Base-by-base conservation (phyloP, 2,113 vertebrate genomes). In the Mystacornis crossleyi region DNA sequence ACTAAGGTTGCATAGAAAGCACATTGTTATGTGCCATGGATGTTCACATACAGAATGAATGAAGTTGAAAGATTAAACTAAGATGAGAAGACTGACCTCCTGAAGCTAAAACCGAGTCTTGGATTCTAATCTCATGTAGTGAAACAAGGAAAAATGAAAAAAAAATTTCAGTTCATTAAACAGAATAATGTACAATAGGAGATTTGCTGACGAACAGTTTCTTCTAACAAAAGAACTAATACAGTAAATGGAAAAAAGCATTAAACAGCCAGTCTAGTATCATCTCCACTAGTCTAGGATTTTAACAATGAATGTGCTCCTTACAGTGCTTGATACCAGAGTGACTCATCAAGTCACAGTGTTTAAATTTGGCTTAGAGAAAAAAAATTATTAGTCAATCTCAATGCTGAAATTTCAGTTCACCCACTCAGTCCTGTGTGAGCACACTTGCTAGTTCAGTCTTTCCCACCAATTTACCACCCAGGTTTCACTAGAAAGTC, bases 131-230 rank as follows among this genome's bases (percentile, higher is more conserved):
- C 33, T 70, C 26, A 47, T 26, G 8, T 23, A 70, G 40, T 10
- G 5, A 84, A 78, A 92, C 6, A 38, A 23, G 9, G 28, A 57
- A 75, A 61, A 57, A 2, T 33, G 2, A 3, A 33, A 57, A 50
- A 33, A 55, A 42, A 36, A n/a, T 12, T 70, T 77, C 47, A 21
- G 9, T 34, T 75, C 19, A 36, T 20, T 9, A 10, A 48, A 90
- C 13, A 28, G 57, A 53, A 58, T 34, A 78, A 45, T 0, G 0
- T 26, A 29, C 12, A 50, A 3, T 5, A 48, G 21, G 38, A 61
- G 14, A 60, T 55, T 58, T 54, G 4, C 7, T 84, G 65, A 73
- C 60, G 89, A 81, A 28, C 5, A 3, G 8, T 65, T 83, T 42
- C 31, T 67, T 81, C 36, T 72, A 48, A 17, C 1, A 0, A 58